Base-by-base conservation (phyloP, 2,888 invertebrate genomes). In the Polyploca ridens region DNA sequence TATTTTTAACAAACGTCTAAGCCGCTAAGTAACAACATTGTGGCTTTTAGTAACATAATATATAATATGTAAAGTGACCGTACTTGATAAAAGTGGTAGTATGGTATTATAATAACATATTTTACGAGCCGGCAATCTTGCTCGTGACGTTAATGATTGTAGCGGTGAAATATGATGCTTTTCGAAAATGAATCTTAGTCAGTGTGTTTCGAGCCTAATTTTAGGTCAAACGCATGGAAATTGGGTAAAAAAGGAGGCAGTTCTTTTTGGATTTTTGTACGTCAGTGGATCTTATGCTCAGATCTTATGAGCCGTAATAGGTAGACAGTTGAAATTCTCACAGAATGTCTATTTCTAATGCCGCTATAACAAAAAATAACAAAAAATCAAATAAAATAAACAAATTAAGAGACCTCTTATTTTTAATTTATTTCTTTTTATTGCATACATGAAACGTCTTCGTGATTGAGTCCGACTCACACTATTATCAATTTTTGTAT, bases 81-180 rank as follows among this genome's bases (percentile, higher is more conserved):
- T 75, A 82, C 86, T 84, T 81, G 73, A 81, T 61, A 80, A 72
- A 78, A 86, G 81, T 80, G 82, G 35, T 7, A 35, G 35, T 35
- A 35, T 35, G 35, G 76, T 79, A 87, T 87, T 88, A 86, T 85
- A 82, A 85, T 86, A 89, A 87, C 84, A 84, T 86, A 84, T 87
- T 87, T 86, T 81, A 86, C 82, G 73, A 73, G 76, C 69, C 81
- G 72, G 73, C 85, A 85, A 84, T 87, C 87, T 88, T 89, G 89
- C 74, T 69, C 69, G 77, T 85, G 89, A 88, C 88, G 80, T 84
- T 89, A 90, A 90, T 88, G 89, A 87, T 82, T 69, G 72, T 77
- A 76, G 71, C 71, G 76, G 73, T 84, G 83, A 88, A 86, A 86
- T 87, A 89, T 85, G 73, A 67, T 63, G 70, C 63, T 70, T 66